Evolutionary conservation across 92 coral and sea anemone genomes (phyloP), one percentile per base, ranked within the genome.

Genomic region (Meandrina meandrites): DNA sequence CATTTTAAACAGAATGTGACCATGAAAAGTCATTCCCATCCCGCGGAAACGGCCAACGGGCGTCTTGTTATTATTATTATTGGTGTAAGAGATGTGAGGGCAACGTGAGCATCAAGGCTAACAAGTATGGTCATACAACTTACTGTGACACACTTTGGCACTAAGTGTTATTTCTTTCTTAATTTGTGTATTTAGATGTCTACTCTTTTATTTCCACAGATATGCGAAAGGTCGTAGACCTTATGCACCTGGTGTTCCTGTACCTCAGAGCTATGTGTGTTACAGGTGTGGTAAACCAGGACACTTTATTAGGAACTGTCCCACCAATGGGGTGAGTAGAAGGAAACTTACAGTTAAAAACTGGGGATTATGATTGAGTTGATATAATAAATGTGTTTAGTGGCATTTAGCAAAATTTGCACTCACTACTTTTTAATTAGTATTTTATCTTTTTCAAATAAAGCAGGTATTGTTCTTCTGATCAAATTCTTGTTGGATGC

Each of bases 221-320:
- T 97, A 97, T 92, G 97, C 93, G 19, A 94, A 81, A 71, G 98
- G 96, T 67, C 96, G 97, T 81, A 97, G 99, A 19, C 92, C 89
- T 79, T 89, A 88, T 53, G 82, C 88, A 15, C 82, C 84, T 68
- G 95, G 86, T 90, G 95, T 88, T 27, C 95, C 99, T 16, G 88
- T 94, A 4, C 98, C 99, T 21, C 90, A 95, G 34, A 94, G 88
- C 79, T 97, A 97, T 88, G 94, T 97, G 75, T 97, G 99, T 83
- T 95, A 89, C 85, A 86, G 99, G 75, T 97, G 99, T 95, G 97
- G 98, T 1, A 95, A 97, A 88, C 96, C 94, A 57, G 99, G 99
- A 1, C 99, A 97, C 90, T 97, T 93, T 66, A 97, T 97, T 27
- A 94, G 98, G 86, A 97, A 94, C 90, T 97, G 99, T 34, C 99